A percentile compares a stretch with the other conserved stretches of the same genome.
phyloP scores from a whole-genome alignment of 2,113 vertebrate species.

The Lampris megalopsis region DNA sequence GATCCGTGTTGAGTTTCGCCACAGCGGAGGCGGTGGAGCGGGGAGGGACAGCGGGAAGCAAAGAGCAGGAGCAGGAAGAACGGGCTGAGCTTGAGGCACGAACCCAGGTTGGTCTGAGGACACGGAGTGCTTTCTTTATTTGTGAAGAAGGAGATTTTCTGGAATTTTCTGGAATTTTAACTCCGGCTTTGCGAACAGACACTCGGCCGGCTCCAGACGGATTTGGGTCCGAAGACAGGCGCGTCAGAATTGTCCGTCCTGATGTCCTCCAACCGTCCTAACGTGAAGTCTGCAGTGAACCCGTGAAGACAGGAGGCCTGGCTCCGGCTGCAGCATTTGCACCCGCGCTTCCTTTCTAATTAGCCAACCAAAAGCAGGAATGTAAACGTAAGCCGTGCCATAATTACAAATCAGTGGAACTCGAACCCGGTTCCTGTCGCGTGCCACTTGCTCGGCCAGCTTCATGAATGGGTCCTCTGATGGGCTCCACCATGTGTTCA shows the following conservation, averaged over 20 bases:
- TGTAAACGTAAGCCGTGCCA: slow-evolving; percentile 31
- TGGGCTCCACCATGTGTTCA: slow-evolving; percentile 63
- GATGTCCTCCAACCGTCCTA: slow-evolving; percentile 51
- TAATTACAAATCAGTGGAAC: slow-evolving; percentile 59
- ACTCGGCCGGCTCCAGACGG: slow-evolving; percentile 17
- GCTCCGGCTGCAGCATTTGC: slow-evolving; percentile 61
- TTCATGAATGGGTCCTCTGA: slow-evolving; percentile 60
- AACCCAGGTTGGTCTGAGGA: no score
- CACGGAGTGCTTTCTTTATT: no score
- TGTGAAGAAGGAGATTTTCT: no score
- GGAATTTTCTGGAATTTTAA: neutral
- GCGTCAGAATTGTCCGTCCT: slow-evolving; percentile 30
- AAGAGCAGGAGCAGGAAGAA: no score
- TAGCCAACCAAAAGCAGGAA: slow-evolving; percentile 62
- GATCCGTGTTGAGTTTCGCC: no score
- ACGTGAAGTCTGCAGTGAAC: neutral
- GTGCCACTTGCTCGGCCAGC: slow-evolving; percentile 47
- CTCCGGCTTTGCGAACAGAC: slow-evolving; percentile 18
- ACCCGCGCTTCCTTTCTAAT: slow-evolving; percentile 72
- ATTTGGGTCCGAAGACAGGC: slow-evolving; percentile 46
- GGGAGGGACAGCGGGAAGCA: no score
- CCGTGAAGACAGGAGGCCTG: slow-evolving; percentile 61
- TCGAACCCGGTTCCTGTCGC: slow-evolving; percentile 32
- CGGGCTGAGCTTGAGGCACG: no score
- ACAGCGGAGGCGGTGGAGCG: no score